Evolutionary conservation across 2,797 vertebrate species (phyloP), one percentile per base, ranked within the genome.

Genomic region (Scomberomorus guttatus): DNA sequence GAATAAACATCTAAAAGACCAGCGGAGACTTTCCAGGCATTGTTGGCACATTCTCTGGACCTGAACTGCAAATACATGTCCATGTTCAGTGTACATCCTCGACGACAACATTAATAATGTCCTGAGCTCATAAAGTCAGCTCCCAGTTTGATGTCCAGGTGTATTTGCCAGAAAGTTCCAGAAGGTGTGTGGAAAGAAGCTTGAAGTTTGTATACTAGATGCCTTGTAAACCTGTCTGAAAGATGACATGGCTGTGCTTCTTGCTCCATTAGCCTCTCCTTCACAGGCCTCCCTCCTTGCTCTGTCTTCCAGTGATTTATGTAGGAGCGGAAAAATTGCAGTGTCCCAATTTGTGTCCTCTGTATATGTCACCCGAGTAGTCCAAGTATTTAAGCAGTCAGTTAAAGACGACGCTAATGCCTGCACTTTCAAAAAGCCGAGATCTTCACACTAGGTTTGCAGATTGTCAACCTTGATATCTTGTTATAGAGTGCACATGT

Each of bases 251-350:
- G 75, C 72, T 82, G 79, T 65, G 72, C 70, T 85, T 27, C 66
- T 73, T 61, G 68, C 80, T 88, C 78, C 82, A 78, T 89, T 86
- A 85, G 80, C 59, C 56, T 58, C 73, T 85, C 67, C 25, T 34
- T 64, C 72, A 56, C 52, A 59, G 25, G 57, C 65, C 63, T 73
- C 79, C 72, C 65, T 63, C 69, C 55, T 56, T 8, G 0, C 58
- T 70, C 66, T 70, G 63, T 70, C 75, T 62, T 29, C 17, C 64
- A n/a, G 72, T 90, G 89, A 93, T 91, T 90, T 86, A 91, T 87
- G 78, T 58, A 25, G 22, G 55, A 83, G 71, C 1, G 60, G 91
- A 92, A 89, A 85, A 73, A 88, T 81, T 84, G 77, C 79, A 55
- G 58, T 63, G 75, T 85, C 24, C 52, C 80, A 89, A 62, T 84